Conservation (phyloP, 2,113 vertebrate species). For the Oryzias melastigma region DNA sequence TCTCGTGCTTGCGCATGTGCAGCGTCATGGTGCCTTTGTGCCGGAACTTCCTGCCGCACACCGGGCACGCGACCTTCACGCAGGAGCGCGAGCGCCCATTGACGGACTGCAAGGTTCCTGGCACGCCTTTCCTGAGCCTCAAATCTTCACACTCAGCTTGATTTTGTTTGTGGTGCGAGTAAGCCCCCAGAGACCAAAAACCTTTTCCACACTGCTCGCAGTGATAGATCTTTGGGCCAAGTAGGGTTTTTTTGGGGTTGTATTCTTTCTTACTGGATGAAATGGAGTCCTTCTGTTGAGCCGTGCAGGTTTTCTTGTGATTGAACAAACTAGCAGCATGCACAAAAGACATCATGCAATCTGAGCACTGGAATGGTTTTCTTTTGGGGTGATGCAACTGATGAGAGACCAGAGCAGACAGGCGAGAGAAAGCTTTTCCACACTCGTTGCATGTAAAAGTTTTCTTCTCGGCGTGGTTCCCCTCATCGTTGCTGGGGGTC, state of each 20-base stretch:
- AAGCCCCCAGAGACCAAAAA: conserved; percentile 80
- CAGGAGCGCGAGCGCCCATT: conserved; percentile 51
- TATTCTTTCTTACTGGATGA: conserved; percentile 59
- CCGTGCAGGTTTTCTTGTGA: conserved; percentile 62
- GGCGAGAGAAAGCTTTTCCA: conserved; percentile 66
- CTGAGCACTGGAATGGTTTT: conserved; percentile 66
- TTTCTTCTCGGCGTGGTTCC: conserved; percentile 55
- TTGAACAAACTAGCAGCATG: conserved; percentile 63
- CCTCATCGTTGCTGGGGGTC: conserved; percentile 32
- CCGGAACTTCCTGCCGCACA: conserved; percentile 72
- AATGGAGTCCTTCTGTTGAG: conserved; percentile 39
- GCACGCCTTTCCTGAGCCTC: conserved; percentile 42
- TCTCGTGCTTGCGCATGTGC: conserved; percentile 74
- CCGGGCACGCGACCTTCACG: conserved; percentile 62
- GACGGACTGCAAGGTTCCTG: conserved; percentile 31
- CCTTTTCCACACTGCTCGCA: conserved; percentile 79
- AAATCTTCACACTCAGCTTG: conserved; percentile 60
- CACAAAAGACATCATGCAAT: conserved; percentile 65
- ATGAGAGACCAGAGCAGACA: conserved; percentile 74
- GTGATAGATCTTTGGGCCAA: conserved; percentile 78
- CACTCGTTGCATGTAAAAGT: conserved; percentile 65
- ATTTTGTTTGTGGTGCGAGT: conserved; percentile 77
- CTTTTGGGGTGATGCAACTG: conserved; percentile 67
- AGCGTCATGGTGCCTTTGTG: conserved; percentile 68
- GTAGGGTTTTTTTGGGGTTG: conserved; percentile 79